phyloP scores from a whole-genome alignment of 1,140 invertebrate genomes.

The Zaprionus nigranus region DNA sequence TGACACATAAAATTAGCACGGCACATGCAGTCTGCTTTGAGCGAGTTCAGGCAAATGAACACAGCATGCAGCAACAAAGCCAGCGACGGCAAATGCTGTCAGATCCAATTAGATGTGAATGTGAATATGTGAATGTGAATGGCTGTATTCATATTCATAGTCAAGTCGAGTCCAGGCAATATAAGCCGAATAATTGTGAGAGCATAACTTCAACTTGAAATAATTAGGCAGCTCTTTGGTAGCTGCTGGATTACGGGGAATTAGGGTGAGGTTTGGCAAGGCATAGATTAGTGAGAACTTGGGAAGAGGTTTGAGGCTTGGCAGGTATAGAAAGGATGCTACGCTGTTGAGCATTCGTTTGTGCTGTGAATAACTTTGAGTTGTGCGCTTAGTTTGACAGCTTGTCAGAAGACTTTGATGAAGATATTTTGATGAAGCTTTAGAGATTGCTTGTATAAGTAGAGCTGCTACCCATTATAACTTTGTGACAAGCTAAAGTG shows the following conservation, averaged over 20 bases:
- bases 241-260: neutral
- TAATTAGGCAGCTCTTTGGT: neutral
- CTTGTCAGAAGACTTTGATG: neutral
- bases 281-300: no score
- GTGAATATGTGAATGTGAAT: neutral
- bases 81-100: slow-evolving; percentile 27
- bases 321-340: neutral
- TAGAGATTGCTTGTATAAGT: neutral
- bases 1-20: slow-evolving; percentile 55
- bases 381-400: neutral
- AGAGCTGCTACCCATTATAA: no score
- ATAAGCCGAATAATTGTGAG: neutral
- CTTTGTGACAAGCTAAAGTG: no score
- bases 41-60: slow-evolving; percentile 42
- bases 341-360: neutral
- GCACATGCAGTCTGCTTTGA: slow-evolving; percentile 31
- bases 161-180: neutral
- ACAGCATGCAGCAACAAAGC: slow-evolving; percentile 28
- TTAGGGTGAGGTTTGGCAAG: neutral
- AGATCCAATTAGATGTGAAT: slow-evolving; percentile 43
- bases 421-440: neutral
- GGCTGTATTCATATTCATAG: neutral
- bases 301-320: neutral
- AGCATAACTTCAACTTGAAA: neutral
- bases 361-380: neutral